Evolutionary conservation across 2,797 vertebrate genomes (phyloP).

Genomic region (Menidia menidia): DNA sequence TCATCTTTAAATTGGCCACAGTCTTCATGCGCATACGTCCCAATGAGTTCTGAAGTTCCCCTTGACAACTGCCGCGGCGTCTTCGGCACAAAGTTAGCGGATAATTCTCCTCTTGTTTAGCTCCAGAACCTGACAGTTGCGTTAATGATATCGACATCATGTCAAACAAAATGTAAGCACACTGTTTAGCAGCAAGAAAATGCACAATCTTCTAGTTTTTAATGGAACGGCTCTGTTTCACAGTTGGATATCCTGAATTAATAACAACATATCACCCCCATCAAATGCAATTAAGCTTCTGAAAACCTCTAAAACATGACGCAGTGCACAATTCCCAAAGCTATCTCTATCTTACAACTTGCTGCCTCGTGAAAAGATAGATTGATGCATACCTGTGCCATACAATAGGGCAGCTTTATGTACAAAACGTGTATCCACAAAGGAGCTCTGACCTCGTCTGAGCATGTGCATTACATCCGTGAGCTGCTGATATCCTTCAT

Average conservation of each 20-base stretch:
- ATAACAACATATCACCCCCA: neutral
- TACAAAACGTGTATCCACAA: constrained; percentile 39
- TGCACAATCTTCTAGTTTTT: neutral
- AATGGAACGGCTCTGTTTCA: neutral
- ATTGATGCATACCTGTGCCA: constrained; percentile 15
- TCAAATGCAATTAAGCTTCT: neutral
- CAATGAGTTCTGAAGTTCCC: neutral
- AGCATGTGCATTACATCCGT: constrained; percentile 43
- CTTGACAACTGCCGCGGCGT: neutral
- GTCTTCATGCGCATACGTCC: neutral
- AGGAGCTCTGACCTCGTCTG: constrained; percentile 57
- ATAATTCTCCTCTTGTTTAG: neutral
- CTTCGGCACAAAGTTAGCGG: constrained; percentile 3
- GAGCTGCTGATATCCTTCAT: constrained; percentile 43
- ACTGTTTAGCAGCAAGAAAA: neutral
- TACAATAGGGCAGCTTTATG: constrained; percentile 32
- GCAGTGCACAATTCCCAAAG: neutral
- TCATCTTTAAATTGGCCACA: neutral
- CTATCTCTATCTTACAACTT: neutral
- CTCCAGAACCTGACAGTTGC: neutral
- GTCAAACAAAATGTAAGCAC: neutral
- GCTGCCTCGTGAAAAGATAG: neutral
- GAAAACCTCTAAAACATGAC: neutral
- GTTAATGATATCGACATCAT: neutral
- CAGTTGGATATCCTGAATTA: neutral